Conservation (phyloP, 2,113 vertebrate species). For the Pipa parva region DNA sequence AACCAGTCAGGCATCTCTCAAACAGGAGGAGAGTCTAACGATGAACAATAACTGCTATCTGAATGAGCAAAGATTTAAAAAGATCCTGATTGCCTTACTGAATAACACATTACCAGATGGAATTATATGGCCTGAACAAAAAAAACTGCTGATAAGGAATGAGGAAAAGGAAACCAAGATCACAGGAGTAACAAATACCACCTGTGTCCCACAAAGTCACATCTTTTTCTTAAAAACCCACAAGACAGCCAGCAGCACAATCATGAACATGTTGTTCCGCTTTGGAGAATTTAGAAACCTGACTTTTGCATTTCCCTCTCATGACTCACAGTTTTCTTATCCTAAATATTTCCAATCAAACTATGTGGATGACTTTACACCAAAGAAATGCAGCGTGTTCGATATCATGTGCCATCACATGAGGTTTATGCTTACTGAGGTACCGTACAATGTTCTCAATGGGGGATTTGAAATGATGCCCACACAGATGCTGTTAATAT, state of each 20-base stretch:
- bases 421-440: slow-evolving; percentile 71
- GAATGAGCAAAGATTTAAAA: too few species aligned
- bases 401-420: slow-evolving; percentile 84
- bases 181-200: too few species aligned
- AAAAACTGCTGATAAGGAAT: too few species aligned
- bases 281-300: slow-evolving; percentile 72
- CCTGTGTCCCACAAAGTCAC: slow-evolving; percentile 63
- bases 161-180: too few species aligned
- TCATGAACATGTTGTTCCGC: slow-evolving; percentile 78
- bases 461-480: too few species aligned
- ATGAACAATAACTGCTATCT: too few species aligned
- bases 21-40: too few species aligned
- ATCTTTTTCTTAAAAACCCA: slow-evolving; percentile 81
- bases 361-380: slow-evolving; percentile 64
- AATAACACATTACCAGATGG: too few species aligned
- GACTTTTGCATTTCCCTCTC: slow-evolving; percentile 69
- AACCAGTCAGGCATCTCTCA: too few species aligned
- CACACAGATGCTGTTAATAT: too few species aligned
- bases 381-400: slow-evolving; percentile 45
- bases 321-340: slow-evolving; percentile 67
- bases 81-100: too few species aligned
- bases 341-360: slow-evolving; percentile 60
- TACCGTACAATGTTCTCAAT: slow-evolving; percentile 25
- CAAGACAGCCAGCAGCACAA: slow-evolving; percentile 79
- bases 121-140: too few species aligned